A percentile compares a stretch with the other conserved stretches of the same genome.
These are phyloP conservation scores for Cyprinus carpio DNA, from an alignment of 2,113 vertebrate species.

Conservation along the genomic window DNA sequence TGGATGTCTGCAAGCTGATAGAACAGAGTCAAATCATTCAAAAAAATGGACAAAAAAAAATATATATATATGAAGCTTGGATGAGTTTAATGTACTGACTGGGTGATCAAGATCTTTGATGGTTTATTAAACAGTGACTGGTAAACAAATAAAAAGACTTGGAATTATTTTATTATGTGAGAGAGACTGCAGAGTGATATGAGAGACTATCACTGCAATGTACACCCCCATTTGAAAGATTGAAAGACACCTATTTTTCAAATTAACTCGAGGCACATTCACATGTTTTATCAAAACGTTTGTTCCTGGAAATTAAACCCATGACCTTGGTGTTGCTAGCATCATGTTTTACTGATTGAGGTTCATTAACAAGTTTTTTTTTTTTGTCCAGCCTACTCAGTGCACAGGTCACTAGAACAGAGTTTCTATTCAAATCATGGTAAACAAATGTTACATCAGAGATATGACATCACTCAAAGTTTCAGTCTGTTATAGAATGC, in stretches of 20 bases:
- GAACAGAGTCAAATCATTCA: background rate
- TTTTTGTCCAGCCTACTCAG: background rate
- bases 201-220: background rate
- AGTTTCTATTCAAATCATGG: background rate
- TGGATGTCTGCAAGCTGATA: conserved; percentile 26
- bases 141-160: background rate
- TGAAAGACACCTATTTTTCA: background rate
- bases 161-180: background rate
- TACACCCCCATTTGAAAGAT: background rate
- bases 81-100: background rate
- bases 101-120: background rate
- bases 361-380: background rate
- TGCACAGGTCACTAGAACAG: background rate
- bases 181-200: background rate
- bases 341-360: background rate
- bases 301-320: background rate
- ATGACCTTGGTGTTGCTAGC: background rate
- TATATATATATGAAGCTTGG: background rate
- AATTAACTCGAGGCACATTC: background rate
- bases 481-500: background rate
- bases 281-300: background rate
- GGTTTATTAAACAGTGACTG: background rate
- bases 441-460: background rate
- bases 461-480: background rate
- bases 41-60: background rate